Conservation (phyloP, 2,113 vertebrate genomes). For the Lycocorax pyrrhopterus region DNA sequence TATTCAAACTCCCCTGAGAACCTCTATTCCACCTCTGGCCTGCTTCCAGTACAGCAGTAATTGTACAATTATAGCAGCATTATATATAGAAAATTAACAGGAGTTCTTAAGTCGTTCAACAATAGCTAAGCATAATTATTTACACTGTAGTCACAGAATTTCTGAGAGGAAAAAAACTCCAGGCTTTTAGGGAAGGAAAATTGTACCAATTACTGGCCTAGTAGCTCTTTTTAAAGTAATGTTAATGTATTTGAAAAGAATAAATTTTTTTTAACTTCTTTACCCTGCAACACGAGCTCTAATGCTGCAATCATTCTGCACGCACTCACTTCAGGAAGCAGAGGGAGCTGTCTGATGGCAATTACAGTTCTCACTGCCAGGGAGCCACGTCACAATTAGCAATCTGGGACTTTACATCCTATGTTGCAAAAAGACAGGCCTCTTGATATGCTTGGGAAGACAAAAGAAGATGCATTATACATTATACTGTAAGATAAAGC, state of each 20-base stretch:
- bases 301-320: neutral
- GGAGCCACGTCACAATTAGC: neutral
- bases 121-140: slow-evolving; percentile 34
- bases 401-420: neutral
- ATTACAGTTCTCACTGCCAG: neutral
- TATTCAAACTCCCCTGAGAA: neutral
- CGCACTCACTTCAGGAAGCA: neutral
- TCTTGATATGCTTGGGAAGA: neutral
- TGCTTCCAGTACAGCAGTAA: neutral
- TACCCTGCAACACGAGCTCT: neutral
- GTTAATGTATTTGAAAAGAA: neutral
- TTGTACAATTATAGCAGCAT: neutral
- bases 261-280: neutral
- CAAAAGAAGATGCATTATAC: neutral
- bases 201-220: slow-evolving; percentile 28
- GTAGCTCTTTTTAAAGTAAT: neutral
- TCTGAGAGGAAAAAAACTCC: neutral
- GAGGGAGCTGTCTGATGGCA: neutral
- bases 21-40: neutral
- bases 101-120: neutral
- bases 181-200: slow-evolving; percentile 28
- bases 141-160: neutral
- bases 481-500: neutral
- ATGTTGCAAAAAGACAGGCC: neutral
- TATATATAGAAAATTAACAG: neutral